Evolutionary conservation across 2,797 vertebrate genomes (phyloP), one percentile per base, ranked within the genome.

Genomic region (Hippopotamyrus pictus): DNA sequence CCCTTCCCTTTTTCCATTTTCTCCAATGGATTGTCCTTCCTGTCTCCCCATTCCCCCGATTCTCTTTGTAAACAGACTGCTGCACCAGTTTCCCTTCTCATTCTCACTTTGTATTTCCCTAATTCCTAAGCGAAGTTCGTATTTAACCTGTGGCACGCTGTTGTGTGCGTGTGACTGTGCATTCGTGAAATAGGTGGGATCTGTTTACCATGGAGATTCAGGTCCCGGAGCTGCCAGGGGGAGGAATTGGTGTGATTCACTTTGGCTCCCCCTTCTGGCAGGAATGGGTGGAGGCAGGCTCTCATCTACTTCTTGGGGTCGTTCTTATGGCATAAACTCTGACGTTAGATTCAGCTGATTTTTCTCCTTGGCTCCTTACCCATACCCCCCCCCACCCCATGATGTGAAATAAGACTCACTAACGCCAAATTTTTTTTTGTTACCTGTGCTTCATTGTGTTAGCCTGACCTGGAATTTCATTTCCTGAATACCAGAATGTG

Each of bases 41-140:
- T 89, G 89, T 90, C 91, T 86, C 86, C 90, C 96, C 92, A 83
- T 65, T 87, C 69, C 89, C 62, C 76, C 25, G 85, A 29, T 50
- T 88, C 85, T 91, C 88, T 92, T 92, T 92, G 91, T 92, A 86
- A 51, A 76, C 4, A 33, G 46, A 62, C 25, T 11, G 9, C 62
- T 51, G 62, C 17, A 48, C n/a, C 25, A 37, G 37, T 22, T 9
- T 37, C 17, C 89, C 29, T 51, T 12, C 41, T 65, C 87, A 29
- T 82, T 86, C 33, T 59, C 51, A 25, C 1, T 51, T 48, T 91
- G 33, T 17, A 48, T 44, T 33, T 51, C 29, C 7, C 57, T n/a
- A 4, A 29, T 33, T 48, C 54, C 29, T 22, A 19, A 57, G 51
- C 53, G 12, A 59, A 57, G 11, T 82, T n/a, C 41, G 19, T 69